Evolutionary conservation across 2,113 vertebrate genomes (phyloP), one percentile per base, ranked within the genome.

Genomic region (Electrona antarctica): DNA sequence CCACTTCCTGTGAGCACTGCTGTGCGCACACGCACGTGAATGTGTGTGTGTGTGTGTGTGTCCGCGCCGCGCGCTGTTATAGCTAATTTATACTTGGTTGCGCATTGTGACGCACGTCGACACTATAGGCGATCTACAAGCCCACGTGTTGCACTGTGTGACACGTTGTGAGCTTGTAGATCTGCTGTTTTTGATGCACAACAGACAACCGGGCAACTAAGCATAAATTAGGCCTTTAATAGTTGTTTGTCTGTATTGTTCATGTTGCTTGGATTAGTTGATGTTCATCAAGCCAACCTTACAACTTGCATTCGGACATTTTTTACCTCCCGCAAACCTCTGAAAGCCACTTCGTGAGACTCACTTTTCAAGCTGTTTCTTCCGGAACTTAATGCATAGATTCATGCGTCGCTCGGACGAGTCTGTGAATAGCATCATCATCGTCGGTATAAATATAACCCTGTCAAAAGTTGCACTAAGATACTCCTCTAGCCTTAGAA

Each of bases 1-100:
- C 81, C 76, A 74, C 90, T 89, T 92, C 82, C 83, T 89, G 77
- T 84, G 78, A 82, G 74, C 74, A 41, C 82, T 64, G 59, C 69
- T 51, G 28, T 80, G 79, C 71, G 15, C 73, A 73, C 64, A 69
- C 86, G 88, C 50, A 57, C 80, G 79, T 60, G 15, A 77, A 60
- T 86, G 81, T 78, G 66, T 75, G 62, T 21, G 11, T 13, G 9
- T 63, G 9, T 64, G 49, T 21, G 21, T 33, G 21, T 21, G 21
- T 21, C 21, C 21, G 21, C 21, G 21, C 21, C 21, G 21, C 21
- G 62, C 67, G 62, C 50, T 56, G n/a, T 15, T 56, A 15, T 14
- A 7, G n/a, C n/a, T 56, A 7, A 56, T 15, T 56, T 56, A 14
- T 15, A 56, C n/a, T 14, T 56, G 54, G 54, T 56, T 13, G 54